phyloP scores from a whole-genome alignment of 2,797 vertebrate genomes.

The Tragelaphus eurycerus region DNA sequence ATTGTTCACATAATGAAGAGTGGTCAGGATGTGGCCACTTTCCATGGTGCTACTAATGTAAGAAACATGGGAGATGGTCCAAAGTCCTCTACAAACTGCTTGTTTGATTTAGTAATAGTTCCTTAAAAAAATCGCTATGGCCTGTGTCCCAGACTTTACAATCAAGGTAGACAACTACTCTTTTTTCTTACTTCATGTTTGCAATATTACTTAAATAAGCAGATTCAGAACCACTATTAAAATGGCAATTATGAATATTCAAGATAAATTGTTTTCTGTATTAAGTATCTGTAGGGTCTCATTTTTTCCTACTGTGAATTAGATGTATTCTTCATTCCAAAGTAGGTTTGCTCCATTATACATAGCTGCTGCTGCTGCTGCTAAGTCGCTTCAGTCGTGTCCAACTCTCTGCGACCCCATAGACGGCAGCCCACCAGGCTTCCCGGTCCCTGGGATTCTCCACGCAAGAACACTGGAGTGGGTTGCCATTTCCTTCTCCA shows the following conservation, averaged over 20 bases:
- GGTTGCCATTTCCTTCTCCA: too few relatives aligned
- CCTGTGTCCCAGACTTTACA: background rate
- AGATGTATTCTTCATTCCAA: background rate
- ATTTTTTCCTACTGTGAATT: background rate
- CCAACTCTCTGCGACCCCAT: too few relatives aligned
- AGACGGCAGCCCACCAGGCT: too few relatives aligned
- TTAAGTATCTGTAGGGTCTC: background rate
- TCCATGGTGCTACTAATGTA: background rate
- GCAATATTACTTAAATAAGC: background rate
- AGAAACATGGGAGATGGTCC: background rate
- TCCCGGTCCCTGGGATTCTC: too few relatives aligned
- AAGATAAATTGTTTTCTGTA: background rate
- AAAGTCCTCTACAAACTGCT: background rate
- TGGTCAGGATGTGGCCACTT: background rate
- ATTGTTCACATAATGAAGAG: conserved; percentile 40
- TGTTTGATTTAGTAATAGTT: background rate
- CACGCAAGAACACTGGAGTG: too few relatives aligned
- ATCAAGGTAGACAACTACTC: background rate
- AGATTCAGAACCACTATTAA: conserved; percentile 15
- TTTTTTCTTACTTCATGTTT: background rate
- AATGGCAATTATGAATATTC: background rate
- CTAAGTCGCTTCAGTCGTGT: too few relatives aligned
- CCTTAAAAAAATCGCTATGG: background rate
- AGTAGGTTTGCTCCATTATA: background rate
- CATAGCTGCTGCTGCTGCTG: too few relatives aligned